These are phyloP conservation scores for Halcyon chelicuti DNA, from an alignment of 2,797 vertebrate genomes.

Conservation along the genomic window DNA sequence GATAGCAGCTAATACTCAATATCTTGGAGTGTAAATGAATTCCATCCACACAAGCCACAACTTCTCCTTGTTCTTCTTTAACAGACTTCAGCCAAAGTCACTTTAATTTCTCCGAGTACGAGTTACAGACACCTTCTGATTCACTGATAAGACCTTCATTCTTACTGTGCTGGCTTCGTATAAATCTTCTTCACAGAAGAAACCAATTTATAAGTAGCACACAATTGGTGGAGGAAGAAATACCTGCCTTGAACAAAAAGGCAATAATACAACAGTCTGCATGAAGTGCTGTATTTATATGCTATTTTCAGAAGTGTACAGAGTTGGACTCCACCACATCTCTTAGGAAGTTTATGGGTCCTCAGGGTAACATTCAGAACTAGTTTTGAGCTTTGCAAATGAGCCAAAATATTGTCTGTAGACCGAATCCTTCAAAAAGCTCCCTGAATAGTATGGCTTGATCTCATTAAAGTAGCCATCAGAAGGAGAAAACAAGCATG, in stretches of 20 bases:
- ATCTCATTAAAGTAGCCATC: background rate
- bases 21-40: background rate
- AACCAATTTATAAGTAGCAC: background rate
- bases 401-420: background rate
- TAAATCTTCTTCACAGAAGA: background rate
- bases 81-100: background rate
- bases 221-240: background rate
- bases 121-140: background rate
- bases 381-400: background rate
- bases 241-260: background rate
- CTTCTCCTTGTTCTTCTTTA: background rate
- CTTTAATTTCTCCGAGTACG: background rate
- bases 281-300: background rate
- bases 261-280: background rate
- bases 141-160: background rate
- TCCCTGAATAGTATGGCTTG: background rate
- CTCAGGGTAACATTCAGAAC: background rate
- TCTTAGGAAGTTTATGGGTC: background rate
- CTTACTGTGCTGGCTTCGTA: background rate
- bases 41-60: background rate
- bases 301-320: background rate
- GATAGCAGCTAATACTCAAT: background rate
- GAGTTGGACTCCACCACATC: background rate
- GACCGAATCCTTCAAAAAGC: background rate
- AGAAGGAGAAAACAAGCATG: background rate